Evolutionary conservation across 2,888 invertebrate genomes (phyloP).

Genomic region (Perizoma affinitatum): DNA sequence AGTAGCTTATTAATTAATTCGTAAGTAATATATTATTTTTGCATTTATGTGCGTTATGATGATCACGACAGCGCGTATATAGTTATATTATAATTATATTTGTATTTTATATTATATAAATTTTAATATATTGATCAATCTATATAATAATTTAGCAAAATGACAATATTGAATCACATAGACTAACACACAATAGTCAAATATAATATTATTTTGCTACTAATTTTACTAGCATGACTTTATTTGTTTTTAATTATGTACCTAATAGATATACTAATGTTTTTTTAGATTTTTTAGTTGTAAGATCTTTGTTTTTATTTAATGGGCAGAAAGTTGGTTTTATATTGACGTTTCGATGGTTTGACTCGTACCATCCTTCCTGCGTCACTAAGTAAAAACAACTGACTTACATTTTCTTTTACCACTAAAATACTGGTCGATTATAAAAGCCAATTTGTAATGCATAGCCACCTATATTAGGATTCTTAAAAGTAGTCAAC

Average conservation of each 20-base stretch:
- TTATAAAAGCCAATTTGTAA: conserved; percentile 55
- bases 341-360: not conserved
- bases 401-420: conserved; percentile 25
- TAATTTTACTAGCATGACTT: conserved; percentile 51
- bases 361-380: not conserved
- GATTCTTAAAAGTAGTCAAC: conserved; percentile 81
- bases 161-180: conserved; percentile 51
- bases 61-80: conserved; percentile 57
- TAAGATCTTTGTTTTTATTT: conserved; percentile 24
- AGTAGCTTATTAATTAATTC: conserved; percentile 70
- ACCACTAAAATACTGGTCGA: conserved; percentile 57
- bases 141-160: conserved; percentile 35
- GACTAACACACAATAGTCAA: conserved; percentile 52
- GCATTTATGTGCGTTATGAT: conserved; percentile 71
- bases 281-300: conserved; percentile 35
- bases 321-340: conserved; percentile 22
- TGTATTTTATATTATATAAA: conserved; percentile 18
- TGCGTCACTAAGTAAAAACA: conserved; percentile 28
- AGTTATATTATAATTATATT: conserved; percentile 44
- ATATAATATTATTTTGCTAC: conserved; percentile 48
- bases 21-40: conserved; percentile 54
- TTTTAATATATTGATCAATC: conserved; percentile 33
- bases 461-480: conserved; percentile 59
- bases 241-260: conserved; percentile 24
- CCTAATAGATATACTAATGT: conserved; percentile 36